Percentiles rank a stretch among this genome's conserved stretches.
Conservation (phyloP, 2,888 invertebrate species). For the Sympetrum striolatum region DNA sequence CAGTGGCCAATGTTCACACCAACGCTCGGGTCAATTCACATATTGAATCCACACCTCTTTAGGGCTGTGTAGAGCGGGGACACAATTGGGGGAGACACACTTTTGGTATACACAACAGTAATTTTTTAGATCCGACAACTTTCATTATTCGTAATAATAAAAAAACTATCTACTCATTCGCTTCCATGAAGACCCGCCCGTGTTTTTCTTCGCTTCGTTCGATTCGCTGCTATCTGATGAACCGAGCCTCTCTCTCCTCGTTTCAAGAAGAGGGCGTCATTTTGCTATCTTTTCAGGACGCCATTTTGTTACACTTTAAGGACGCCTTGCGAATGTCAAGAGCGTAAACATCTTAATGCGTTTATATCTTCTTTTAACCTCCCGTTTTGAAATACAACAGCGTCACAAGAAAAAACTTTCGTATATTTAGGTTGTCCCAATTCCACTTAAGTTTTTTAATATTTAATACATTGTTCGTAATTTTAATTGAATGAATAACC, state of each 20-base stretch:
- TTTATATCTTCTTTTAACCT: not conserved
- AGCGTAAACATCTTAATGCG: not conserved
- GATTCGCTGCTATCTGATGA: not conserved
- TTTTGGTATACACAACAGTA: slow-evolving; percentile 44
- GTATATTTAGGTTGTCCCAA: not conserved
- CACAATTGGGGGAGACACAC: not conserved
- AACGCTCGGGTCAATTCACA: not conserved
- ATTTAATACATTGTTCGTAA: slow-evolving; percentile 18
- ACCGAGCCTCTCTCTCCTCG: not conserved
- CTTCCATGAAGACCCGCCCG: not conserved
- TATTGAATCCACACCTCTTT: not conserved
- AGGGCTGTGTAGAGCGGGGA: not conserved
- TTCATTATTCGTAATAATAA: slow-evolving; percentile 32
- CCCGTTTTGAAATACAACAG: not conserved
- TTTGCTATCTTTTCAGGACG: not conserved
- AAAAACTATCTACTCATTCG: slow-evolving; percentile 26
- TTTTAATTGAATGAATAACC: slow-evolving; percentile 35
- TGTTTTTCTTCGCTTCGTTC: not conserved
- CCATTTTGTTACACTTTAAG: not conserved
- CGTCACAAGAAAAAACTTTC: not conserved
- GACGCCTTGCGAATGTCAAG: no score
- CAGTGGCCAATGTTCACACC: not conserved
- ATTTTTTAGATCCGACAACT: slow-evolving; percentile 28
- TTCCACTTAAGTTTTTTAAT: not conserved
- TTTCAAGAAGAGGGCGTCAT: not conserved